phyloP scores from a whole-genome alignment of 2,888 invertebrate species.

The Drosophila bunnanda region DNA sequence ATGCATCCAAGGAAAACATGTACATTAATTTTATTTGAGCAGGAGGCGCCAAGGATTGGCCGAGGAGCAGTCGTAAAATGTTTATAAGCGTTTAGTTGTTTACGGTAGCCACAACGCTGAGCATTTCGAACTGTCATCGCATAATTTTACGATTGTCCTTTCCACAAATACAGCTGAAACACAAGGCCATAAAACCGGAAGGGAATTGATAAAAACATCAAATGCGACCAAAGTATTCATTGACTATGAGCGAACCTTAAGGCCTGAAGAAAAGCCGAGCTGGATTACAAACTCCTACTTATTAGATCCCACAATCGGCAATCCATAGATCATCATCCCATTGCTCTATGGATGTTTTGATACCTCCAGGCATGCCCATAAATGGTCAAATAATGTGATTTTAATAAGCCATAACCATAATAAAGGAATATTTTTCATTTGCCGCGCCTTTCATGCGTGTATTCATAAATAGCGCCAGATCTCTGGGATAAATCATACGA shows the following conservation, averaged over 20 bases:
- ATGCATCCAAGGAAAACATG: constrained; percentile 4
- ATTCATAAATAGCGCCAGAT: constrained; percentile 27
- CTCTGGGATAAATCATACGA: constrained; percentile 49
- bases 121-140: constrained; percentile 30
- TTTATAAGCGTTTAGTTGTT: constrained; percentile 55
- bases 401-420: constrained; percentile 64
- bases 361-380: constrained; percentile 33
- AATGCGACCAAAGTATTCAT: not conserved
- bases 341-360: constrained; percentile 53
- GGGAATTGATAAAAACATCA: constrained; percentile 6
- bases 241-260: not conserved
- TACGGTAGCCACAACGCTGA: constrained; percentile 52
- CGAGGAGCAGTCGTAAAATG: constrained; percentile 30
- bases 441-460: constrained; percentile 26
- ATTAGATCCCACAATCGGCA: constrained; percentile 51
- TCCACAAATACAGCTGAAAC: constrained; percentile 34
- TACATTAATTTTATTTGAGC: constrained; percentile 34
- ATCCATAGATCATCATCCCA: constrained; percentile 14
- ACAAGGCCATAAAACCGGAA: constrained; percentile 13
- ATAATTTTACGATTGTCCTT: constrained; percentile 26
- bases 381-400: constrained; percentile 56
- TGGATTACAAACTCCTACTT: constrained; percentile 21
- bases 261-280: constrained; percentile 14
- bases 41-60: constrained; percentile 37
- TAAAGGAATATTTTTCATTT: constrained; percentile 46